Evolutionary conservation across 2,797 vertebrate species (phyloP), one percentile per base, ranked within the genome.

Genomic region (Labroides dimidiatus): DNA sequence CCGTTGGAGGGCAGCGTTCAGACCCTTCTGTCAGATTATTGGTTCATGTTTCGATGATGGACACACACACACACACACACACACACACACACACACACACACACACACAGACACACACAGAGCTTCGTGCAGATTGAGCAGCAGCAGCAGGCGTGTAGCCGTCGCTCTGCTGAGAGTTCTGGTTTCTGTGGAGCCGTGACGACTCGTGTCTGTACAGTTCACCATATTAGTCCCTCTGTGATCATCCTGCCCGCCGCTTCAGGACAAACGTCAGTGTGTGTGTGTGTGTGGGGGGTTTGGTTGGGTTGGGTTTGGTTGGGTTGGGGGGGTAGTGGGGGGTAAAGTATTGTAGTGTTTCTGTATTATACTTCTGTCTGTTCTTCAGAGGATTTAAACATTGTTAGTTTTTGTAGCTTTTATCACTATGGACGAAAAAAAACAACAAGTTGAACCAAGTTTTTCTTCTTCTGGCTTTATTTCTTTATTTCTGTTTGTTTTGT

Each of bases 361-460:
- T 90, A 78, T 83, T 70, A 77, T 81, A 84, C 50, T 76, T 85
- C 64, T 91, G 69, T 91, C 81, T 89, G 70, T 85, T 80, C 75
- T 81, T 21, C 72, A 73, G 43, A 76, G 24, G 77, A 67, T 73
- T 66, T 75, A 30, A 85, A 79, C 68, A 79, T 81, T 79, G 61
- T 74, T 72, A 51, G 63, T 57, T 72, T 68, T 88, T 69, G 60
- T 76, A 69, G 71, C 69, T 74, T 84, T 86, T 82, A 72, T 85
- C 77, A 69, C 49, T 19, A 72, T 48, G 44, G 37, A 39, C 13
- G 64, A 66, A 58, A 39, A 63, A 58, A 41, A 24, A 49, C 23
- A 80, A 77, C 51, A 72, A 59, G 78, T 63, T 70, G 52, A 75
- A 69, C 53, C 68, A 77, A 68, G 57, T 81, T 84, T 81, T 64